phyloP scores from a whole-genome alignment of 2,797 vertebrate genomes.

The Tragelaphus eurycerus region DNA sequence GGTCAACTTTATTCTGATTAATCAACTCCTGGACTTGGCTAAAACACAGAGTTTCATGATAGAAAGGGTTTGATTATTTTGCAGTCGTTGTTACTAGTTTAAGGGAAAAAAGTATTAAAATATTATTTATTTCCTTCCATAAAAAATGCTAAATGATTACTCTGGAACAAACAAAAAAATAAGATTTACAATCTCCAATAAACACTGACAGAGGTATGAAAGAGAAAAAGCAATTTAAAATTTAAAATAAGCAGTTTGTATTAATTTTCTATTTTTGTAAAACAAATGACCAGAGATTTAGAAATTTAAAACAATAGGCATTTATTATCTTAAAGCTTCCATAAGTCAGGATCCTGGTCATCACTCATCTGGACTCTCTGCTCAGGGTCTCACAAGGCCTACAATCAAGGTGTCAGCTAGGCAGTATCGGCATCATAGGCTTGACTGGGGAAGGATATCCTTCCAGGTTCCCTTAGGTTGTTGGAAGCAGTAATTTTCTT shows the following conservation, averaged over 20 bases:
- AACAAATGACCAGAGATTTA: conserved; percentile 1
- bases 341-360: not conserved
- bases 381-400: not conserved
- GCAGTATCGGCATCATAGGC: not conserved
- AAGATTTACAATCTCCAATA: conserved; percentile 1
- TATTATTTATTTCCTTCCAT: conserved; percentile 2
- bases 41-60: conserved; percentile 32
- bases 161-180: conserved; percentile 24
- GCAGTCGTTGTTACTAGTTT: not conserved
- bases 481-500: conserved; percentile 22
- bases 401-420: not conserved
- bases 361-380: not conserved
- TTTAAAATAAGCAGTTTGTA: not conserved
- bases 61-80: conserved; percentile 27
- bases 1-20: conserved; percentile 35
- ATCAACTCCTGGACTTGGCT: conserved; percentile 51
- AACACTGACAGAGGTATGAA: not conserved
- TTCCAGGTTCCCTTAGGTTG: not conserved
- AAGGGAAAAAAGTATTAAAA: not conserved
- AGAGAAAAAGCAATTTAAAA: not conserved
- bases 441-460: not conserved
- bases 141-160: conserved; percentile 21
- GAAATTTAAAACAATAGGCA: not conserved
- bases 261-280: not conserved
- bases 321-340: conserved; percentile 4